Conservation (phyloP, 2,888 invertebrate species). For the Koerneria pararmatus region DNA sequence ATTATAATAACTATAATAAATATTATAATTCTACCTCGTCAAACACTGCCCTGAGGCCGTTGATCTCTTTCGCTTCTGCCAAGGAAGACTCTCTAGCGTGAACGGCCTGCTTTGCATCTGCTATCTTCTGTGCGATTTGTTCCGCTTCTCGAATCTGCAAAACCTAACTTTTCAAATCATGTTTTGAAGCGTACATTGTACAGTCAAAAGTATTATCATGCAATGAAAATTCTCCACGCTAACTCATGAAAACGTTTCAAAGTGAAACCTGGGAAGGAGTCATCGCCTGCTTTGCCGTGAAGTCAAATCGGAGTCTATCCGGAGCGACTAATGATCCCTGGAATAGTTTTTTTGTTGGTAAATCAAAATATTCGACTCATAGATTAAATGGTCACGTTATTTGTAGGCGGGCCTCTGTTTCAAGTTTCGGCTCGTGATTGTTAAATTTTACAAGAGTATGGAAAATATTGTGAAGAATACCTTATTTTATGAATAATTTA, state of each 20-base stretch:
- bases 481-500: too few species aligned
- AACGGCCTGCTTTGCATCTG: constrained; percentile 74
- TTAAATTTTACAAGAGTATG: too few species aligned
- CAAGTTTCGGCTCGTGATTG: too few species aligned
- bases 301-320: constrained; percentile 92
- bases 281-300: constrained; percentile 87
- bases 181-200: too few species aligned
- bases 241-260: too few species aligned
- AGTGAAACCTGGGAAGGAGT: constrained; percentile 76
- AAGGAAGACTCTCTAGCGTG: constrained; percentile 82
- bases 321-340: constrained; percentile 90
- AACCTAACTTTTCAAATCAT: background rate
- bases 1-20: background rate
- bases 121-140: constrained; percentile 74
- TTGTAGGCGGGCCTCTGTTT: too few species aligned
- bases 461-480: too few species aligned
- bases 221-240: background rate
- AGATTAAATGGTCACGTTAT: too few species aligned
- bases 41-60: constrained; percentile 91
- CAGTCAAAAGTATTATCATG: background rate
- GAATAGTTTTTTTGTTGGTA: too few species aligned
- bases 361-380: too few species aligned
- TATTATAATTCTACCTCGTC: constrained; percentile 71
- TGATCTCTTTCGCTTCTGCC: constrained; percentile 81
- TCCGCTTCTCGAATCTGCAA: constrained; percentile 69